Evolutionary conservation across 2,888 invertebrate species (phyloP).

Genomic region (Ochropleura leucogaster): DNA sequence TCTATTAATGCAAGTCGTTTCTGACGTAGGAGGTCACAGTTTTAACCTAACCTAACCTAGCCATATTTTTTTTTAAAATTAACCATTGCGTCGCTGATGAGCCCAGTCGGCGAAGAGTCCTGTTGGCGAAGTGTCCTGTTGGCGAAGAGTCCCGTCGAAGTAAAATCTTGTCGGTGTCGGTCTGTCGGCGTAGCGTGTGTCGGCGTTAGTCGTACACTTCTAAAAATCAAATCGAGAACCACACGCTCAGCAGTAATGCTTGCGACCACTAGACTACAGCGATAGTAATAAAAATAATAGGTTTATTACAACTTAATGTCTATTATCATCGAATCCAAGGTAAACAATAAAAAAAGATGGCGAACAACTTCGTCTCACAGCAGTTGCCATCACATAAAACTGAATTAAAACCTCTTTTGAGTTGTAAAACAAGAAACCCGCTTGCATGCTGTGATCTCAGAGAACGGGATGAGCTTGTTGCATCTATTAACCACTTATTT

Average conservation of each 20-base stretch:
- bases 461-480: conserved; percentile 12
- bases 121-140: too few relatives aligned
- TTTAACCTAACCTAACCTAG: too few relatives aligned
- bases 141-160: too few relatives aligned
- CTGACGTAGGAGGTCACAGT: too few relatives aligned
- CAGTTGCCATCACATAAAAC: conserved; percentile 32
- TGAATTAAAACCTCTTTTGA: conserved; percentile 10
- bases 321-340: not conserved
- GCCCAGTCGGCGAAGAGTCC: too few relatives aligned
- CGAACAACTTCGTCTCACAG: conserved; percentile 24
- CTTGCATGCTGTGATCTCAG: conserved; percentile 30
- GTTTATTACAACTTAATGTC: not conserved
- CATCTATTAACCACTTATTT: conserved; percentile 23
- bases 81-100: too few relatives aligned
- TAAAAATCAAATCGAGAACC: not conserved
- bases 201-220: too few relatives aligned
- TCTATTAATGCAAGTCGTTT: too few relatives aligned
- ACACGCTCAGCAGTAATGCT: not conserved
- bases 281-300: not conserved
- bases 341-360: conserved; percentile 1
- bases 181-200: too few relatives aligned
- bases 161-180: too few relatives aligned
- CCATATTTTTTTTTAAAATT: too few relatives aligned
- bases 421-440: conserved; percentile 34
- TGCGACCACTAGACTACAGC: too few relatives aligned